Conservation (phyloP, 2,113 vertebrate species). For the Pollimyrus isidori region DNA sequence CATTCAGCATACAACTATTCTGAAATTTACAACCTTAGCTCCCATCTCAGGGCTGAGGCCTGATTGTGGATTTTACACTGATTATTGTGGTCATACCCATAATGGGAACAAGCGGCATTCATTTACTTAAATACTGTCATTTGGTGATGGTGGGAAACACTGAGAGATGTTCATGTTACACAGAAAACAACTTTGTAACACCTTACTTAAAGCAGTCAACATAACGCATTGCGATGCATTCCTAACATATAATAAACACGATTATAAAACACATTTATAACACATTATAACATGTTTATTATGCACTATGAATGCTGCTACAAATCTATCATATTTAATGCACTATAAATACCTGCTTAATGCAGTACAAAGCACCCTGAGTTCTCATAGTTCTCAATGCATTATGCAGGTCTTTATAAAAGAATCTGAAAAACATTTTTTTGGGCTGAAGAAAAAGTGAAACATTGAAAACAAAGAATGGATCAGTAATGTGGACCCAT, state of each 20-base stretch:
- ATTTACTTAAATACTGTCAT: background rate
- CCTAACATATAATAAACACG: too few relatives aligned
- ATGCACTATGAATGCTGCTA: too few relatives aligned
- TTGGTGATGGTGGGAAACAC: background rate
- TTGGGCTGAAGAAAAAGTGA: background rate
- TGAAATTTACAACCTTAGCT: conserved; percentile 31
- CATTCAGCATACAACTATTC: conserved; percentile 18
- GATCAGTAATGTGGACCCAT: too few relatives aligned
- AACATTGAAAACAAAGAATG: background rate
- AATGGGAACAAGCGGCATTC: background rate
- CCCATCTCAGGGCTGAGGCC: background rate
- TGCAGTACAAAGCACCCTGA: too few relatives aligned
- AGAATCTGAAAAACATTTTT: background rate
- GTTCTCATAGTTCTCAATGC: too few relatives aligned
- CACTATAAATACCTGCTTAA: too few relatives aligned
- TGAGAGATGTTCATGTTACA: background rate
- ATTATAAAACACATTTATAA: too few relatives aligned
- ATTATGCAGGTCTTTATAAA: background rate
- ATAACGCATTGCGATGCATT: too few relatives aligned
- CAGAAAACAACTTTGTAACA: background rate
- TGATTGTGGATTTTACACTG: background rate
- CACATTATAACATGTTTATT: too few relatives aligned
- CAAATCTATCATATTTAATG: too few relatives aligned
- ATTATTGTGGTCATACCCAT: background rate
- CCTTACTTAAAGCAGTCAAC: too few relatives aligned